These are phyloP conservation scores for Oncorhynchus masou DNA, from an alignment of 2,113 vertebrate genomes.

Conservation along the genomic window DNA sequence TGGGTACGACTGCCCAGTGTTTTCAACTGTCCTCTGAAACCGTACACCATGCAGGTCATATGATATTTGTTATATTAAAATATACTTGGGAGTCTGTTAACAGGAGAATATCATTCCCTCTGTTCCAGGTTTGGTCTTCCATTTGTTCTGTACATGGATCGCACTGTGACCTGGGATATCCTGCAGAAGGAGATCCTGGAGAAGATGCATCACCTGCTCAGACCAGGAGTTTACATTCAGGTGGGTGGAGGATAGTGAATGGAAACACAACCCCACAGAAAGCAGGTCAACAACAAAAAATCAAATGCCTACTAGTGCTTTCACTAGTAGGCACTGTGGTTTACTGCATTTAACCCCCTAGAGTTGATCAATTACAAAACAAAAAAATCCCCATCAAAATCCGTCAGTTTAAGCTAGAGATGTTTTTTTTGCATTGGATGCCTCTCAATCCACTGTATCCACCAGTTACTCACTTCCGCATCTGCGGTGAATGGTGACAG, in stretches of 20 bases:
- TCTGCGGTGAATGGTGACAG: too few relatives aligned
- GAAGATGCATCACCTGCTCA: conserved; percentile 95
- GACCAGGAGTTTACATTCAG: conserved; percentile 92
- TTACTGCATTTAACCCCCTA: background rate
- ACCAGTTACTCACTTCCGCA: too few relatives aligned
- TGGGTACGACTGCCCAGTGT: background rate
- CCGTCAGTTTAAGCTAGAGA: too few relatives aligned
- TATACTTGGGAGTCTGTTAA: background rate
- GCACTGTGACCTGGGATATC: conserved; percentile 91
- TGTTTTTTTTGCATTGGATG: too few relatives aligned
- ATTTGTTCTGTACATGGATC: conserved; percentile 93
- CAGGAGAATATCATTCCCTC: background rate
- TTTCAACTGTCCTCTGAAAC: background rate
- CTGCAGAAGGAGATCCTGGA: conserved; percentile 97
- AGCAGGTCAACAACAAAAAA: too few relatives aligned
- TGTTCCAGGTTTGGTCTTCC: conserved; percentile 88
- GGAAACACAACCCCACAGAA: too few relatives aligned
- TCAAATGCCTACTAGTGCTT: too few relatives aligned
- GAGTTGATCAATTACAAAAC: too few relatives aligned
- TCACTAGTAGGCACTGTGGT: background rate
- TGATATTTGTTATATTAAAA: background rate
- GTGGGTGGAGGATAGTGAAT: conserved; percentile 62
- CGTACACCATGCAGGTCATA: background rate
- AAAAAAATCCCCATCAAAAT: too few relatives aligned
- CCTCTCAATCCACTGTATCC: too few relatives aligned